Evolutionary conservation across 1,140 invertebrate genomes (phyloP).

Genomic region (Papilio glaucus): DNA sequence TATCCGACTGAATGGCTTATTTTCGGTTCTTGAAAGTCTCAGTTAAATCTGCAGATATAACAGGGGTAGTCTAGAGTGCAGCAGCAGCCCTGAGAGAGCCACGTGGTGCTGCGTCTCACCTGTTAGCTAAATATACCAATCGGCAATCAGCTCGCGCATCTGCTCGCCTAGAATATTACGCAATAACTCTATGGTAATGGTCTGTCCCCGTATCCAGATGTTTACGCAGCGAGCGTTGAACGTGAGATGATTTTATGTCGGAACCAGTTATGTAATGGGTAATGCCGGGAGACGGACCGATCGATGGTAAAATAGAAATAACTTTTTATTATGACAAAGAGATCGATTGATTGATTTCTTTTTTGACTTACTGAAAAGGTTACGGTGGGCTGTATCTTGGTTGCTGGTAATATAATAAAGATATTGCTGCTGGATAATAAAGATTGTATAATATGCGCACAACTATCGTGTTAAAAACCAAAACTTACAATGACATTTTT

Average conservation of each 20-base stretch:
- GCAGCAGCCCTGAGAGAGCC: slow-evolving; percentile 62
- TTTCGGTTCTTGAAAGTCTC: no score
- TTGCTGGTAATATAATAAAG: no score
- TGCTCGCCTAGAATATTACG: slow-evolving; percentile 75
- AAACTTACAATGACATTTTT: no score
- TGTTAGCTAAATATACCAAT: slow-evolving; percentile 72
- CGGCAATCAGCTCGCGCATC: slow-evolving; percentile 75
- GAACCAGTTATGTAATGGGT: slow-evolving; percentile 46
- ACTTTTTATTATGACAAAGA: slow-evolving; percentile 13
- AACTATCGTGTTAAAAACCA: no score
- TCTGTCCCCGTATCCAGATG: slow-evolving; percentile 70
- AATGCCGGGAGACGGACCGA: slow-evolving; percentile 27
- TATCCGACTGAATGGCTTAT: no score
- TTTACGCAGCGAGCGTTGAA: slow-evolving; percentile 58
- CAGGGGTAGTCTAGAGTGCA: slow-evolving; percentile 19
- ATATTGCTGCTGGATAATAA: no score
- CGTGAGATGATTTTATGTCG: slow-evolving; percentile 69
- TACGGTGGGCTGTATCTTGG: no score
- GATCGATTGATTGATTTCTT: neutral
- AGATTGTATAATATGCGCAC: no score
- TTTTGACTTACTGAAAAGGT: no score
- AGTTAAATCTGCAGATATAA: no score
- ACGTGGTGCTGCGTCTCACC: slow-evolving; percentile 68
- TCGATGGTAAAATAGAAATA: slow-evolving; percentile 35
- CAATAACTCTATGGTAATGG: slow-evolving; percentile 73